phyloP scores from a whole-genome alignment of 2,797 vertebrate genomes.

The Helostoma temminkii region DNA sequence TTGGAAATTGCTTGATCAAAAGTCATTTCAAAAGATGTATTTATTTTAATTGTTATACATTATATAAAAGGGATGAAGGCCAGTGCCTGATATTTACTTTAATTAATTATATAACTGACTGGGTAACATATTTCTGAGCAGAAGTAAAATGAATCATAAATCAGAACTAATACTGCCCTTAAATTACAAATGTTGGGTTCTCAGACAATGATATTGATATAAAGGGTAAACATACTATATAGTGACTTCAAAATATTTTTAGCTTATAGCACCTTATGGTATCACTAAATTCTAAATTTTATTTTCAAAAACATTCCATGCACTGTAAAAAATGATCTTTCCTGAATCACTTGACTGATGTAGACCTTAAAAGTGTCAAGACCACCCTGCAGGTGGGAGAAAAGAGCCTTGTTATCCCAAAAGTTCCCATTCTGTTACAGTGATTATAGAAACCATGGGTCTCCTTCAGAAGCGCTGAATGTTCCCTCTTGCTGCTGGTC shows the following conservation, averaged over 20 bases:
- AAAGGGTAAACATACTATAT: background rate
- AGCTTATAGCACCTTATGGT: background rate
- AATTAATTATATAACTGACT: background rate
- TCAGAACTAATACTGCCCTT: background rate
- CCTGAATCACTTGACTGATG: slow-evolving; percentile 42
- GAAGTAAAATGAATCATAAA: slow-evolving; percentile 10
- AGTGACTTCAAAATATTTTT: slow-evolving; percentile 1
- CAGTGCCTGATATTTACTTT: background rate
- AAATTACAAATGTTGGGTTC: too few species aligned
- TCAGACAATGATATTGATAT: background rate
- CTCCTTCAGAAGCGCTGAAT: slow-evolving; percentile 64
- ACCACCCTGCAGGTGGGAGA: slow-evolving; percentile 67
- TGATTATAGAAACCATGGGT: slow-evolving; percentile 72
- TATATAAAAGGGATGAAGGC: background rate
- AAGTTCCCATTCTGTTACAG: slow-evolving; percentile 70
- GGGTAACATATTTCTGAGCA: background rate
- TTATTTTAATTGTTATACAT: background rate
- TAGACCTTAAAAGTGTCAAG: slow-evolving; percentile 56
- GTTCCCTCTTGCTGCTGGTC: slow-evolving; percentile 62
- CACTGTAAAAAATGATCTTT: slow-evolving; percentile 44
- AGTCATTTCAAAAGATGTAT: too few species aligned
- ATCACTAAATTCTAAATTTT: slow-evolving; percentile 9
- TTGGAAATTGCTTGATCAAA: background rate
- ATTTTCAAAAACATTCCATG: slow-evolving; percentile 8
- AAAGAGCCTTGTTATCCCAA: slow-evolving; percentile 70